phyloP scores from a whole-genome alignment of 2,113 vertebrate species.

The Elephas maximus region DNA sequence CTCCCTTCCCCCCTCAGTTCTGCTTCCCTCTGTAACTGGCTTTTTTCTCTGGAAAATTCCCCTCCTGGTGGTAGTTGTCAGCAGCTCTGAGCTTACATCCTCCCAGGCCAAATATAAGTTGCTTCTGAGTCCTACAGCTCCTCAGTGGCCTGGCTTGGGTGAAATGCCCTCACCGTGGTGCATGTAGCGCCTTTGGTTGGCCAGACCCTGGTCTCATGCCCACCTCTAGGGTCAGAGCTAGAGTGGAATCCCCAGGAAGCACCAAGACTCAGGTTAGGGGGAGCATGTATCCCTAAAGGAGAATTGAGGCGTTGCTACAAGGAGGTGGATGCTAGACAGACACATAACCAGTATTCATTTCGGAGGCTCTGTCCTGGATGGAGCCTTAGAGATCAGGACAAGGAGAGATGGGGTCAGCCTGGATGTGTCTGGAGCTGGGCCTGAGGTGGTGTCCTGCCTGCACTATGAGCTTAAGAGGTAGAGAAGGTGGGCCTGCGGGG shows the following conservation, averaged over 20 bases:
- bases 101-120: neutral
- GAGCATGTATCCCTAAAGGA: neutral
- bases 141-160: neutral
- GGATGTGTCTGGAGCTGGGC: rapidly evolving
- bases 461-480: neutral
- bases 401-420: too few species aligned
- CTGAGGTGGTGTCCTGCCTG: neutral
- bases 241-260: neutral
- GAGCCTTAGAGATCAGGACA: neutral
- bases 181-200: neutral
- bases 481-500: neutral
- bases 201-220: neutral
- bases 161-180: neutral
- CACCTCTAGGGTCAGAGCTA: neutral
- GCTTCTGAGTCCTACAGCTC: neutral
- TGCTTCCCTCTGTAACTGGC: neutral
- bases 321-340: neutral
- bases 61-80: neutral
- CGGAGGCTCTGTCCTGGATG: rapidly evolving
- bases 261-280: neutral
- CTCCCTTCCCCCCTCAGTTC: neutral
- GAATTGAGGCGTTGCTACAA: neutral
- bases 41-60: neutral
- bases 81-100: neutral
- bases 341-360: neutral